Evolutionary conservation across 1,140 invertebrate species (phyloP), one percentile per base, ranked within the genome.

Genomic region (Spodoptera litura): DNA sequence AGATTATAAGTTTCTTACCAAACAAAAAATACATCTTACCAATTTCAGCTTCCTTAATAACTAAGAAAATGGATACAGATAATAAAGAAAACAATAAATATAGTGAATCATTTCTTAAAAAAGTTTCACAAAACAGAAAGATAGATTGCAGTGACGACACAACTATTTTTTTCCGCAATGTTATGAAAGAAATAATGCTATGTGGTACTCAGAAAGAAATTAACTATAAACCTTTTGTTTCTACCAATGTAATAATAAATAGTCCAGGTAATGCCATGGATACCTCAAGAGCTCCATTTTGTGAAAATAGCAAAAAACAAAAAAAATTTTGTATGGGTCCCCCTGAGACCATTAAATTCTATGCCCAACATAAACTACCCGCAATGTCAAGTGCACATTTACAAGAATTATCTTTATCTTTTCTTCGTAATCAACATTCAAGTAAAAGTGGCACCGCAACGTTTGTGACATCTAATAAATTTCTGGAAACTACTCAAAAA

Each of bases 181-280:
- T 89, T 74, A 83, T 88, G n/a, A 86, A 80, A 20, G 88, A 91
- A 88, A 73, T 86, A 6, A n/a, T 72, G 27, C 70, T 72, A 38
- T 64, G 59, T 56, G 49, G 61, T 31, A 31, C 71, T 52, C 53
- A 51, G 44, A 44, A 20, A 20, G 52, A 74, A 12, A 35, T 38
- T 53, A 55, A 73, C 25, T 44, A 51, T 49, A 55, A 59, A 61
- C 20, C n/a, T 10, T 13, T 59, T 8, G n/a, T 73, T 59, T n/a
- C 59, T 38, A 6, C 72, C 3, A 38, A 66, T 5, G 10, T 52
- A 12, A 53, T 52, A 35, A 52, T 35, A 25, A 53, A 76, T 6
- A 51, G 20, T 59, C 38, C 25, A 51, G 59, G 10, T 2, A 58
- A 44, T 38, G 4, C n/a, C 2, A 72, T 38, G 9, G 10, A 38